Evolutionary conservation across 2,888 invertebrate genomes (phyloP).

Genomic region (Diabrotica balteata): DNA sequence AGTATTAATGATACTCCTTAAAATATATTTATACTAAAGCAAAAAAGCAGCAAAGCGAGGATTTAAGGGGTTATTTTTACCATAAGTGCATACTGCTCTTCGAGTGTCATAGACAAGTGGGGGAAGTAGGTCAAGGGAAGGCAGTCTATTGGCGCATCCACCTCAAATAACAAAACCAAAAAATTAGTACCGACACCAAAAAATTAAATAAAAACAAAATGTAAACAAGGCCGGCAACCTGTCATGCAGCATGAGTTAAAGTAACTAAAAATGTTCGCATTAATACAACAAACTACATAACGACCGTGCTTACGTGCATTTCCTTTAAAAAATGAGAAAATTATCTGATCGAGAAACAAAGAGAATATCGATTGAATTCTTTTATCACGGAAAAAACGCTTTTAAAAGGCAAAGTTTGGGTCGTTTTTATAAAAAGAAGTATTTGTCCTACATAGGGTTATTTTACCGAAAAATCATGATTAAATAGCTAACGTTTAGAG

Average conservation of each 20-base stretch:
- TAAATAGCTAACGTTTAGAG: too few species aligned
- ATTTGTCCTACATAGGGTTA: too few species aligned
- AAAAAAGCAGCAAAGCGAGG: slow-evolving; percentile 33
- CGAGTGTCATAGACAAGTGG: slow-evolving; percentile 60
- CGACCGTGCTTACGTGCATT: slow-evolving; percentile 14
- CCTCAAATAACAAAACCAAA: slow-evolving; percentile 58
- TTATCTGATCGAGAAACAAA: not conserved
- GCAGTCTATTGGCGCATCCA: slow-evolving; percentile 65
- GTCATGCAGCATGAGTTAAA: slow-evolving; percentile 17
- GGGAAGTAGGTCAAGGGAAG: slow-evolving; percentile 63
- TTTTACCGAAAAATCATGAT: too few species aligned
- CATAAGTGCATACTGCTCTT: slow-evolving; percentile 61
- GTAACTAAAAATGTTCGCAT: not conserved
- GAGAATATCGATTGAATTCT: too few species aligned
- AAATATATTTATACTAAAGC: not conserved
- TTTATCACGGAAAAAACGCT: too few species aligned
- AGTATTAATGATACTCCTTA: not conserved
- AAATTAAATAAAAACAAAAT: slow-evolving; percentile 34
- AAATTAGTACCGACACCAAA: slow-evolving; percentile 40
- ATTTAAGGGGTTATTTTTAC: slow-evolving; percentile 51
- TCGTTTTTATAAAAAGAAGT: too few species aligned
- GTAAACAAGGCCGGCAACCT: slow-evolving; percentile 33
- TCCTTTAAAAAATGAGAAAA: slow-evolving; percentile 6
- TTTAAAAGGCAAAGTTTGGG: too few species aligned
- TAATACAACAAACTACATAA: slow-evolving; percentile 7